Evolutionary conservation across 1,140 invertebrate species (phyloP).

Genomic region (Trachymyrmex cornetzi): DNA sequence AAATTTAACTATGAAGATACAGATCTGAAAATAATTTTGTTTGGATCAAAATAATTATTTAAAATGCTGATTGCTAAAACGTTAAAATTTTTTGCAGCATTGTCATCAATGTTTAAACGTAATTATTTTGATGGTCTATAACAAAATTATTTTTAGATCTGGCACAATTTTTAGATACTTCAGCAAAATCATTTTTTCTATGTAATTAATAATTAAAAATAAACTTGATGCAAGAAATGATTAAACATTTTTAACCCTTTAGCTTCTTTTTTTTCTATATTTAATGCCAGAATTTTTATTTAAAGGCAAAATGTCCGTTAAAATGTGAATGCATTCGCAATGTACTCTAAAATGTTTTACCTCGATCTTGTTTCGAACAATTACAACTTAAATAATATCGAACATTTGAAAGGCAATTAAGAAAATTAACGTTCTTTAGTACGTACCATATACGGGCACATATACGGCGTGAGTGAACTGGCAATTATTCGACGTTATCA

Average conservation of each 20-base stretch:
- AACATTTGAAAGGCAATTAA: background rate
- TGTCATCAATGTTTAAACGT: too few species aligned
- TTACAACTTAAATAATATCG: constrained; percentile 6
- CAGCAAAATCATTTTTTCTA: too few species aligned
- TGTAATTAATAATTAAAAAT: too few species aligned
- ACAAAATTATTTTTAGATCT: too few species aligned
- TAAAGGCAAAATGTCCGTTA: background rate
- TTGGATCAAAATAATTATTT: too few species aligned
- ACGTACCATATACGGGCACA: background rate
- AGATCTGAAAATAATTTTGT: too few species aligned
- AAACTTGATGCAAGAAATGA: too few species aligned
- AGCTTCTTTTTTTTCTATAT: background rate
- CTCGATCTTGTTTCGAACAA: background rate
- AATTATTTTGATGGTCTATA: too few species aligned
- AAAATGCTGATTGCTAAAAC: too few species aligned
- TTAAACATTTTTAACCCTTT: background rate
- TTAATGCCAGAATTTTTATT: background rate
- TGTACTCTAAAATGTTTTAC: background rate
- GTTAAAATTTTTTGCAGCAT: too few species aligned
- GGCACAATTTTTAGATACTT: too few species aligned
- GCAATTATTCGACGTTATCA: constrained; percentile 30
- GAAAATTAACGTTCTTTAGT: background rate
- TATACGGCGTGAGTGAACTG: background rate
- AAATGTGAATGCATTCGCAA: background rate
- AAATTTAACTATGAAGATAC: too few species aligned